Conservation (phyloP, 1,140 invertebrate genomes). For the Pseudoatta argentina region DNA sequence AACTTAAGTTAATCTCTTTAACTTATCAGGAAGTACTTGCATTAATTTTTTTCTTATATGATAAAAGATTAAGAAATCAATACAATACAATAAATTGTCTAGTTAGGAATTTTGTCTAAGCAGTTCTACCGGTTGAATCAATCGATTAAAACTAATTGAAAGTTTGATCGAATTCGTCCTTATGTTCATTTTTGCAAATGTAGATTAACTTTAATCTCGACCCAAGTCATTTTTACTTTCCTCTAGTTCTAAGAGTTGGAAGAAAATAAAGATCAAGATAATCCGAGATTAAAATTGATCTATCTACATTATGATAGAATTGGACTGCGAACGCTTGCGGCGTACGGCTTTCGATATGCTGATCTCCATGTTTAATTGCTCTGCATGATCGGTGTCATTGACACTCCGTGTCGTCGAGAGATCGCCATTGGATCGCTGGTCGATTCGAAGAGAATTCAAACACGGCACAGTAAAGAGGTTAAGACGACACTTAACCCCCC, state of each 20-base stretch:
- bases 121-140: neutral
- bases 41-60: neutral
- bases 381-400: slow-evolving; percentile 24
- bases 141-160: neutral
- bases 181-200: neutral
- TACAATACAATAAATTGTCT: neutral
- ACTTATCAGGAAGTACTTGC: neutral
- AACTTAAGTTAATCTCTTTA: neutral
- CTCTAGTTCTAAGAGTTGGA: no score
- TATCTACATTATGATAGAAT: no score
- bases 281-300: no score
- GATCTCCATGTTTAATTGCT: slow-evolving; percentile 34
- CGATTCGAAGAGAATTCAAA: slow-evolving; percentile 53
- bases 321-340: no score
- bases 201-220: no score
- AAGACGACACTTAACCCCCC: slow-evolving; percentile 55
- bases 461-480: slow-evolving; percentile 52
- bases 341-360: neutral
- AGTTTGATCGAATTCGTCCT: neutral
- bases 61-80: neutral
- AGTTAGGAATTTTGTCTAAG: neutral
- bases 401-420: neutral
- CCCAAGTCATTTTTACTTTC: no score
- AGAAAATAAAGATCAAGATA: no score
- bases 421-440: slow-evolving; percentile 24